Conservation (phyloP, 1,140 invertebrate genomes). For the Polypedilum vanderplanki region DNA sequence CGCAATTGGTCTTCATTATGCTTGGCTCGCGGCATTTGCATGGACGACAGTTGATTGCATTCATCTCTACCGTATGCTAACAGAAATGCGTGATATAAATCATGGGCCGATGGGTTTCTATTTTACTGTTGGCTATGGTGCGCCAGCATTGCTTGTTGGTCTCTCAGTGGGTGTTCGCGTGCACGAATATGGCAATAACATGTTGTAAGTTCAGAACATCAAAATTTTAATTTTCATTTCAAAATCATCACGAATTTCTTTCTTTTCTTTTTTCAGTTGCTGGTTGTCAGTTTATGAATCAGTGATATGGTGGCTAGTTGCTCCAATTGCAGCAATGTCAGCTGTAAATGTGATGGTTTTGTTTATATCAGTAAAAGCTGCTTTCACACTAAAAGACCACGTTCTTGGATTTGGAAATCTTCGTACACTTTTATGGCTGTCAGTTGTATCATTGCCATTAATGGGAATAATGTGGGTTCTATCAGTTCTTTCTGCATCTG, state of each 20-base stretch:
- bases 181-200: constrained; percentile 90
- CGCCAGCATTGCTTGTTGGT: constrained; percentile 85
- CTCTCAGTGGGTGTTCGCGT: constrained; percentile 85
- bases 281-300: constrained; percentile 91
- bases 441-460: constrained; percentile 68
- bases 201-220: constrained; percentile 65
- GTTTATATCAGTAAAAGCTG: constrained; percentile 77
- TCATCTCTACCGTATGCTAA: constrained; percentile 89
- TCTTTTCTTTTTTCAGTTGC: too few species aligned
- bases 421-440: constrained; percentile 77
- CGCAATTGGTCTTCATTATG: constrained; percentile 88
- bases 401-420: constrained; percentile 85
- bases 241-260: constrained; percentile 34
- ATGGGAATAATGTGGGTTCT: constrained; percentile 73
- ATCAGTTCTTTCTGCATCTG: constrained; percentile 71
- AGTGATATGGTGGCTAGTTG: constrained; percentile 85
- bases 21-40: constrained; percentile 79
- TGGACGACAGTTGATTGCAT: constrained; percentile 90
- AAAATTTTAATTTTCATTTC: constrained; percentile 30
- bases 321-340: constrained; percentile 70
- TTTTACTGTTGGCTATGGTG: constrained; percentile 89
- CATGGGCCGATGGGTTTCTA: constrained; percentile 92
- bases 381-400: constrained; percentile 84
- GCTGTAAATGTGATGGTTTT: constrained; percentile 72
- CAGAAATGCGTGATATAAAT: constrained; percentile 93